Evolutionary conservation across 2,888 invertebrate genomes (phyloP).

Genomic region (Myopa tessellatipennis): DNA sequence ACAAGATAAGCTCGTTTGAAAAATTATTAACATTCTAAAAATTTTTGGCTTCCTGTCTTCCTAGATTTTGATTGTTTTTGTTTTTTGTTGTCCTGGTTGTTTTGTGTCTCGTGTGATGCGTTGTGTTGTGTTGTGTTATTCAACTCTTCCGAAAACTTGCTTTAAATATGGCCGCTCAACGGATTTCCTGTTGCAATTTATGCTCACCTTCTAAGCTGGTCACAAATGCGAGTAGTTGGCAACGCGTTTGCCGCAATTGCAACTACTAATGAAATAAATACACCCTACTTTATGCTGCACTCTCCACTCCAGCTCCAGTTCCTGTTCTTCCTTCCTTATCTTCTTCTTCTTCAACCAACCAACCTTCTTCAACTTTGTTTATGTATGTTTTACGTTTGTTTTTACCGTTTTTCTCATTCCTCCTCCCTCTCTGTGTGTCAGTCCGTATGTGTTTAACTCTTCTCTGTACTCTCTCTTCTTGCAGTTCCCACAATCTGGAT

Average conservation of each 20-base stretch:
- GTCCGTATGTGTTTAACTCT: conserved; percentile 7
- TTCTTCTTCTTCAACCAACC: background rate
- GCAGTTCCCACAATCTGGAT: conserved; percentile 70
- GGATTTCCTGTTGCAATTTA: conserved; percentile 35
- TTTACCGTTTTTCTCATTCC: background rate
- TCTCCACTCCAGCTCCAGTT: background rate
- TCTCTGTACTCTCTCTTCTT: conserved; percentile 14
- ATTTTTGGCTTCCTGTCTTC: conserved; percentile 5
- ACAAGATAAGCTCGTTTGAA: conserved; percentile 35
- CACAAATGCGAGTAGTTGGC: conserved; percentile 15
- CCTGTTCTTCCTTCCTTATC: background rate
- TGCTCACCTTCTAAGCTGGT: conserved; percentile 23
- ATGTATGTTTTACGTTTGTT: conserved; percentile 11
- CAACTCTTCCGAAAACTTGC: conserved; percentile 17
- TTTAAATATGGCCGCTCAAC: conserved; percentile 36
- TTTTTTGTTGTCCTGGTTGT: background rate
- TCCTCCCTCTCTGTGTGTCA: background rate
- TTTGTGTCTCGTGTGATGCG: no score
- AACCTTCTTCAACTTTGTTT: conserved; percentile 35
- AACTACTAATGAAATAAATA: conserved; percentile 26
- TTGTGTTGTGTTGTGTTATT: no score
- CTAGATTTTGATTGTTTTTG: background rate
- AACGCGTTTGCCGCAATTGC: conserved; percentile 12
- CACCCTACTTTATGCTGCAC: background rate
- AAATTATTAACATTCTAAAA: conserved; percentile 35